These are phyloP conservation scores for Seriola quinqueradiata DNA, from an alignment of 2,113 vertebrate genomes.

Conservation along the genomic window DNA sequence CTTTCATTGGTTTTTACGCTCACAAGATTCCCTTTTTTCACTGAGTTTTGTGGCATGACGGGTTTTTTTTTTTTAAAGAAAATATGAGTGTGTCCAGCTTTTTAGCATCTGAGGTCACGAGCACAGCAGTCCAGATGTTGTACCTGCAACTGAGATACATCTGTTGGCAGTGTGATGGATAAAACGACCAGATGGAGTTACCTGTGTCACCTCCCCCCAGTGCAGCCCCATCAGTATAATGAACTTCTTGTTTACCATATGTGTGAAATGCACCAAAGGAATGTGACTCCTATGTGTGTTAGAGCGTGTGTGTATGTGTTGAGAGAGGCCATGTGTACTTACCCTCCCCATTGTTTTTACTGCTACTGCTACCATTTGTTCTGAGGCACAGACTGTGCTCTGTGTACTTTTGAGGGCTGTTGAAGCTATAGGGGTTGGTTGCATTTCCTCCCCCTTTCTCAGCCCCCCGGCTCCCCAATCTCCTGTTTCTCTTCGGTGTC, in stretches of 20 bases:
- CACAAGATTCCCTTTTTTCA: constrained; percentile 14
- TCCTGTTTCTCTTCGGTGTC: constrained; percentile 55
- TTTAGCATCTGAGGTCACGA: constrained; percentile 1
- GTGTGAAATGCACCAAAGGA: constrained; percentile 76
- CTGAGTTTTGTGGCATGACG: not conserved
- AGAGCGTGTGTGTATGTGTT: constrained; percentile 53
- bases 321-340: constrained; percentile 74
- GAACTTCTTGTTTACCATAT: constrained; percentile 75
- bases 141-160: constrained; percentile 66
- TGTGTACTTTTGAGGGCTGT: constrained; percentile 63
- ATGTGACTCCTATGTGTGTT: constrained; percentile 55
- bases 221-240: constrained; percentile 62
- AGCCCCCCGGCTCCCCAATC: constrained; percentile 17
- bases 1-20: constrained; percentile 28
- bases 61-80: not conserved
- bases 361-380: constrained; percentile 76
- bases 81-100: constrained; percentile 1
- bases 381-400: constrained; percentile 58
- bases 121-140: constrained; percentile 48
- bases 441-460: constrained; percentile 39
- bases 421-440: constrained; percentile 67
- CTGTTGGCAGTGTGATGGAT: constrained; percentile 61
- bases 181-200: constrained; percentile 68
- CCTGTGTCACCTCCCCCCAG: constrained; percentile 54
- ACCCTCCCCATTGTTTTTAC: constrained; percentile 79